Evolutionary conservation across 1,140 invertebrate genomes (phyloP).

Genomic region (Pseudomyrmex cubaensis): DNA sequence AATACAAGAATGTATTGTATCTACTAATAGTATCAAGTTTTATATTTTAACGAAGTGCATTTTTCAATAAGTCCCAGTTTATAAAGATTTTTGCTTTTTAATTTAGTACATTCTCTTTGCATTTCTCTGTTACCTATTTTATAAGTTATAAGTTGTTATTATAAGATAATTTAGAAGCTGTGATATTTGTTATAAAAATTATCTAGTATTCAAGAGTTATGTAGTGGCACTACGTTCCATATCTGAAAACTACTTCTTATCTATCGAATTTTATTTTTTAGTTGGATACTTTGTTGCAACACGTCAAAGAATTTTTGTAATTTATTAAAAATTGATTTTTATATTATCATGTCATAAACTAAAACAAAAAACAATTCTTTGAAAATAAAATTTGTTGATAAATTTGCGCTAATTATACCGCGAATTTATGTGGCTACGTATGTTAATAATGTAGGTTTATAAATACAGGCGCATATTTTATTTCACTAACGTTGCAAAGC

Average conservation of each 20-base stretch:
- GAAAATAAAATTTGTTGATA: neutral
- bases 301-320: neutral
- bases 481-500: neutral
- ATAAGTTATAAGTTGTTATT: neutral
- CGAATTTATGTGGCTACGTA: neutral
- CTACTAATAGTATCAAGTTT: neutral
- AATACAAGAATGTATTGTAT: too few relatives aligned
- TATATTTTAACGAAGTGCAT: neutral
- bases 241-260: neutral
- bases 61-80: neutral
- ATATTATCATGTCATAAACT: neutral
- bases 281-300: neutral
- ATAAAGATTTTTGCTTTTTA: neutral
- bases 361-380: neutral
- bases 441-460: conserved; percentile 10
- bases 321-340: neutral
- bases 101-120: too few relatives aligned
- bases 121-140: neutral
- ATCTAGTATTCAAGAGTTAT: neutral
- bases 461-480: neutral
- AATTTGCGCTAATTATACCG: neutral
- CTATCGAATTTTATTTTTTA: neutral
- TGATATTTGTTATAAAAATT: neutral
- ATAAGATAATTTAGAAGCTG: neutral
- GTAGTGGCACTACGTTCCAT: neutral